phyloP scores from a whole-genome alignment of 2,888 invertebrate genomes.

The Platycnemis pennipes region DNA sequence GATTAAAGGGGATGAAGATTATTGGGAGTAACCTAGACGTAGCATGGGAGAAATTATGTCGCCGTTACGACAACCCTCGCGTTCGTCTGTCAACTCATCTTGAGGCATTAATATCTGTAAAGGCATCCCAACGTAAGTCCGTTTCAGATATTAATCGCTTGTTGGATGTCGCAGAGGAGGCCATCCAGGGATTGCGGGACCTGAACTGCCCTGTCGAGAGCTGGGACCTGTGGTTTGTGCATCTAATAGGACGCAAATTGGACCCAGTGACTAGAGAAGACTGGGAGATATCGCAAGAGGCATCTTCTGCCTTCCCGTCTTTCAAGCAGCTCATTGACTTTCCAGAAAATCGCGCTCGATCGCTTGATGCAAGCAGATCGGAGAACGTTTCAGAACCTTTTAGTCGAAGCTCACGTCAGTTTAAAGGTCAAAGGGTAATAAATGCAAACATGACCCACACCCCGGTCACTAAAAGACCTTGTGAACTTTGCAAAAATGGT shows the following conservation, averaged over 20 bases:
- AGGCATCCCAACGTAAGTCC: too few species aligned
- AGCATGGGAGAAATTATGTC: constrained; percentile 19
- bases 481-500: too few species aligned
- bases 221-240: neutral
- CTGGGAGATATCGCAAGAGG: too few species aligned
- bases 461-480: too few species aligned
- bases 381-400: too few species aligned
- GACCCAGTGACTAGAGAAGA: too few species aligned
- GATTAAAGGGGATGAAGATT: too few species aligned
- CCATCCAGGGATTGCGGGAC: neutral
- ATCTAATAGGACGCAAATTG: too few species aligned
- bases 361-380: neutral
- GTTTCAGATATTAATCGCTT: constrained; percentile 6
- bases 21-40: too few species aligned
- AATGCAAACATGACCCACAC: neutral
- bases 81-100: neutral
- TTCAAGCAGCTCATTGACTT: neutral
- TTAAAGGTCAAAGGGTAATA: neutral
- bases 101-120: too few species aligned
- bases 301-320: neutral
- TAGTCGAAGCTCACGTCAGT: too few species aligned
- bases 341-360: neutral
- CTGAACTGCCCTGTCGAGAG: neutral
- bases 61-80: constrained; percentile 14
- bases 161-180: neutral